A percentile compares a stretch with the other conserved stretches of the same genome.
Conservation (phyloP, 2,113 vertebrate species). For the Arvicanthis niloticus region DNA sequence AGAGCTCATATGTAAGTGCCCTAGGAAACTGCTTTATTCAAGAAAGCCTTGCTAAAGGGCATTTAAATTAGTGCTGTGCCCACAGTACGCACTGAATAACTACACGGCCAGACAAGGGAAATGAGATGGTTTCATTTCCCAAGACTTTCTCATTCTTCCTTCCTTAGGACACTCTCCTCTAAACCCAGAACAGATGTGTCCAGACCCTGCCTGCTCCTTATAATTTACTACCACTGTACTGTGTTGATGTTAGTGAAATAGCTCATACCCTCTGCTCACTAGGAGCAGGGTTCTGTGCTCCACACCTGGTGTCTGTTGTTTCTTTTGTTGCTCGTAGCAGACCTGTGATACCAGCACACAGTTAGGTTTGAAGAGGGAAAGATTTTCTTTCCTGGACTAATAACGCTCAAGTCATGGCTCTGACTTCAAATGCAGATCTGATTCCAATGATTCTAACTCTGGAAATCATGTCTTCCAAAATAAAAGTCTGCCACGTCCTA, state of each 20-base stretch:
- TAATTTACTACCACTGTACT: not conserved
- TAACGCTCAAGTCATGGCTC: not conserved
- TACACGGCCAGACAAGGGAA: not conserved
- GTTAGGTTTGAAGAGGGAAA: not conserved
- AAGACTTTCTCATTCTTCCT: not conserved
- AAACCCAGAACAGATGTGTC: fast-evolving
- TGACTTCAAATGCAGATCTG: not conserved
- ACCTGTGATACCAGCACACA: not conserved
- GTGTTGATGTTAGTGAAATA: not conserved
- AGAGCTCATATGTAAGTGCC: constrained; percentile 24
- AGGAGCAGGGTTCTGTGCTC: not conserved
- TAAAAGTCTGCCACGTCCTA: not conserved
- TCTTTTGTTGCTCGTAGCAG: not conserved
- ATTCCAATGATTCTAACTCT: not conserved
- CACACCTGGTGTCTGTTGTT: not conserved
- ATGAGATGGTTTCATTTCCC: not conserved
- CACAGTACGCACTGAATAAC: not conserved
- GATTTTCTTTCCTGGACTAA: fast-evolving
- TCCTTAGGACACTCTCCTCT: not conserved
- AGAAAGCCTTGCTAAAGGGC: not conserved
- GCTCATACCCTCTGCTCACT: not conserved
- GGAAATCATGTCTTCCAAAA: not conserved
- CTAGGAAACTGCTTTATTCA: constrained; percentile 13
- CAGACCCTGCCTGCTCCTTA: not conserved
- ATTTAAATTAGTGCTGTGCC: constrained; percentile 1